These are phyloP conservation scores for Triops longicaudatus DNA, from an alignment of 1,140 invertebrate species.

Conservation along the genomic window DNA sequence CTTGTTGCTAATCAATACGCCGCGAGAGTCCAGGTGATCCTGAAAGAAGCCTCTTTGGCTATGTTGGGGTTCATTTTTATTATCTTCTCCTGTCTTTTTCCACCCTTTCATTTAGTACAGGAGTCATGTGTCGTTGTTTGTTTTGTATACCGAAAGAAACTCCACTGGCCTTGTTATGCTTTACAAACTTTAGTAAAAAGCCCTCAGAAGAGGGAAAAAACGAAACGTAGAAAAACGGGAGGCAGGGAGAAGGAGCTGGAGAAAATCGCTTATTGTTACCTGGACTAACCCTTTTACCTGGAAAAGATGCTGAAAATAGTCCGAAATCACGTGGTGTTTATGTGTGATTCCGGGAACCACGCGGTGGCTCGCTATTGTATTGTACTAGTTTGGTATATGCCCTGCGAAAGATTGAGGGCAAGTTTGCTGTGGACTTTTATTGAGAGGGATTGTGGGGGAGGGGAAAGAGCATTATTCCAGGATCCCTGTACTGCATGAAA, in stretches of 20 bases:
- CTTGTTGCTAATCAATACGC: conserved; percentile 12
- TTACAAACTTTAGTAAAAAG: neutral
- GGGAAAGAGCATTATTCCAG: too few relatives aligned
- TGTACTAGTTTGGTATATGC: neutral
- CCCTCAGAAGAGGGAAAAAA: too few relatives aligned
- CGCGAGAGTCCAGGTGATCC: conserved; percentile 1
- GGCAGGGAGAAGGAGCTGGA: neutral
- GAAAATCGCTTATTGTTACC: neutral
- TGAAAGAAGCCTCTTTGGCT: neutral
- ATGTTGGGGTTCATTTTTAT: neutral
- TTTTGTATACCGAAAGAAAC: neutral
- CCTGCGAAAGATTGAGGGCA: too few relatives aligned
- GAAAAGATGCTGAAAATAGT: neutral
- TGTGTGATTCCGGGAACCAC: neutral
- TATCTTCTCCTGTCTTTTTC: neutral
- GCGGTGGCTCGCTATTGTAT: neutral
- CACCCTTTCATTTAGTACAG: neutral
- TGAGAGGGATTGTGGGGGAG: too few relatives aligned
- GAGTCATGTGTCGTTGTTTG: neutral
- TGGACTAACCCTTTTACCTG: neutral
- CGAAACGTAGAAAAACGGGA: too few relatives aligned
- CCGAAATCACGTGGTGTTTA: neutral
- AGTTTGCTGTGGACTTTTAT: too few relatives aligned
- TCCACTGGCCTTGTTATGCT: neutral
- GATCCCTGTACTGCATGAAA: too few relatives aligned